These are phyloP conservation scores for Andrena haemorrhoa DNA, from an alignment of 2,888 invertebrate species.

Conservation along the genomic window DNA sequence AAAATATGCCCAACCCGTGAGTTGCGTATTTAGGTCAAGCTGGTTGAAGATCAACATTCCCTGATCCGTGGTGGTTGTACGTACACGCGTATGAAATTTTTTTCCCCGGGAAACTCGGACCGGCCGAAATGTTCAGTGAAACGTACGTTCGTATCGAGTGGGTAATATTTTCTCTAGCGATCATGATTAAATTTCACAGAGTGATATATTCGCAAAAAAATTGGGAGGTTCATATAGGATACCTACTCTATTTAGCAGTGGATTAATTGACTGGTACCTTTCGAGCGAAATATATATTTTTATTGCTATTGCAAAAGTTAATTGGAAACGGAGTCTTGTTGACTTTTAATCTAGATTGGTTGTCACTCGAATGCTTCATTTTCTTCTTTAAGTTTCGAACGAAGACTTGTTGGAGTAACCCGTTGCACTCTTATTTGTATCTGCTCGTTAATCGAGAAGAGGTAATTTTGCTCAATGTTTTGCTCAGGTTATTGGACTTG, in stretches of 20 bases:
- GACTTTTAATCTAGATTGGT: neutral
- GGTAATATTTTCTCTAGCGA: slow-evolving; percentile 38
- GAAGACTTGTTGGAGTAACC: neutral
- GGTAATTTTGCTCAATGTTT: no score
- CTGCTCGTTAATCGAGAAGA: no score
- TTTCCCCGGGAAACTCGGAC: slow-evolving; percentile 34
- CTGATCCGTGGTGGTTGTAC: slow-evolving; percentile 30
- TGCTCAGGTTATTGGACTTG: no score
- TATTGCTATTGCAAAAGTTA: neutral
- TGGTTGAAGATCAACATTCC: slow-evolving; percentile 52
- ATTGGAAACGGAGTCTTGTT: neutral
- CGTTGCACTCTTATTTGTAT: no score
- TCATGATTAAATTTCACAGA: slow-evolving; percentile 30
- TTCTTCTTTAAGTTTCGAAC: neutral
- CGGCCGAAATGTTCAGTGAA: slow-evolving; percentile 50
- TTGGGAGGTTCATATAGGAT: slow-evolving; percentile 1
- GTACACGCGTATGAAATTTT: slow-evolving; percentile 56
- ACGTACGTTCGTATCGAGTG: slow-evolving; percentile 35
- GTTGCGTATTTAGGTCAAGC: slow-evolving; percentile 62
- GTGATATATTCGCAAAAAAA: slow-evolving; percentile 30
- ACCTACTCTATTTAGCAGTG: neutral
- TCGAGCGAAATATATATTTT: neutral
- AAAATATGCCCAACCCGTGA: slow-evolving; percentile 55
- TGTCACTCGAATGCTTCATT: neutral
- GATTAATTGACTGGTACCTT: neutral